Conservation (phyloP, 2,113 vertebrate species). For the Noctilio leporinus region DNA sequence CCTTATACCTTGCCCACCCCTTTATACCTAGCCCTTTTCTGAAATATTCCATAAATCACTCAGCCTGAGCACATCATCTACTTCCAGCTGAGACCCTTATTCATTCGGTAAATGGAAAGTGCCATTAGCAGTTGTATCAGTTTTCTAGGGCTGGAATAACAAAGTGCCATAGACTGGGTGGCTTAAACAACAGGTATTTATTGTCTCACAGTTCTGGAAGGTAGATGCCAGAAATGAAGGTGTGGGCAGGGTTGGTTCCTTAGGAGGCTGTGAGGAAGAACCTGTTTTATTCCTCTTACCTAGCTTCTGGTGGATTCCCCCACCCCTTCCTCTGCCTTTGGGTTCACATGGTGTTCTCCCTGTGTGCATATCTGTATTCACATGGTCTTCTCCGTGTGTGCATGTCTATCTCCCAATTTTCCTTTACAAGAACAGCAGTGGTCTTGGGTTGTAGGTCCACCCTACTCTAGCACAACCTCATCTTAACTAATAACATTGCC, state of each 20-base stretch:
- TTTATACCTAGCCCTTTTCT: not conserved
- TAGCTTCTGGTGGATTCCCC: not conserved
- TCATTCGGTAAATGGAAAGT: not conserved
- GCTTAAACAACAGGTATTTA: not conserved
- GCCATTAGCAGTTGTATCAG: not conserved
- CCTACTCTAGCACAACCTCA: not conserved
- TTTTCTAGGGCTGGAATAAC: not conserved
- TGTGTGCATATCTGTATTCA: not conserved
- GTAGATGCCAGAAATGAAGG: not conserved
- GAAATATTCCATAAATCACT: not conserved
- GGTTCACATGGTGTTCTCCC: not conserved
- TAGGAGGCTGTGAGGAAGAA: not conserved
- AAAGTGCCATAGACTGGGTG: not conserved
- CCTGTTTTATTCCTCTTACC: not conserved
- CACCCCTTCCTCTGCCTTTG: not conserved
- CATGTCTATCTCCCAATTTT: not conserved
- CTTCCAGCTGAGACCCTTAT: not conserved
- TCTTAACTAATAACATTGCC: not conserved
- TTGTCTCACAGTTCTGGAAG: not conserved
- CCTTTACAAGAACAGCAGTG: not conserved
- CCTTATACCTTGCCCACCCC: not conserved
- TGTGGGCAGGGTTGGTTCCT: not conserved
- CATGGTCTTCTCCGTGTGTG: not conserved
- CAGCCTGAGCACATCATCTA: not conserved
- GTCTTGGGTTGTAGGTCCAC: not conserved